A percentile compares a stretch with the other conserved stretches of the same genome.
These are phyloP conservation scores for Wiebesia pumilae DNA, from an alignment of 1,140 invertebrate species.

Conservation along the genomic window DNA sequence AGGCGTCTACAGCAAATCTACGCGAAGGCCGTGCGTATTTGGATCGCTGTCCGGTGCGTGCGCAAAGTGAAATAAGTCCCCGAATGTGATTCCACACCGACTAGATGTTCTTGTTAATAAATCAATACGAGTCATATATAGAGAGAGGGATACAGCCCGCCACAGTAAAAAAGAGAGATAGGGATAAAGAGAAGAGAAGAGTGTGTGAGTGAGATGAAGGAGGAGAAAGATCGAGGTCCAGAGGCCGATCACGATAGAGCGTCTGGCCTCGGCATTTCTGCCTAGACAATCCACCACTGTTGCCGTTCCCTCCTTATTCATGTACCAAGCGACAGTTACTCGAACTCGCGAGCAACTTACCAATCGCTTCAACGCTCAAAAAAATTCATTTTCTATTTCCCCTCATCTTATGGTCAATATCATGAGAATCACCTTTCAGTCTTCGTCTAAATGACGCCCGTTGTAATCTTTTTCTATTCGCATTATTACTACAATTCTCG, in stretches of 20 bases:
- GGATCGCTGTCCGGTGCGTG: not conserved
- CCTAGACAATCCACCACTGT: conserved; percentile 32
- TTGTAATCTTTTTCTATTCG: too few species aligned
- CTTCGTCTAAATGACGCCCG: too few species aligned
- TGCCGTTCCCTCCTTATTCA: conserved; percentile 61
- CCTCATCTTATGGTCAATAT: too few species aligned
- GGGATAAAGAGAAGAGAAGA: not conserved
- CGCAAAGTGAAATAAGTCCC: conserved; percentile 64
- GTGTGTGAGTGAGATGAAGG: not conserved
- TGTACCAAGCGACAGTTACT: conserved; percentile 45
- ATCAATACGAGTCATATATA: conserved; percentile 62
- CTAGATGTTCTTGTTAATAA: conserved; percentile 77
- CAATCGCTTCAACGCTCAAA: not conserved
- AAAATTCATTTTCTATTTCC: not conserved
- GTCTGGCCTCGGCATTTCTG: conserved; percentile 64
- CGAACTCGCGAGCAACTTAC: not conserved
- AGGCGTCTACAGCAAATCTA: not conserved
- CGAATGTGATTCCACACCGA: conserved; percentile 61
- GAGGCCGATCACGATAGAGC: not conserved
- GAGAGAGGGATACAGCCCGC: not conserved
- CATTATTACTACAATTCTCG: too few species aligned
- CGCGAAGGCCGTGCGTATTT: conserved; percentile 29
- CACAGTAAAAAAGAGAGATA: conserved; percentile 2
- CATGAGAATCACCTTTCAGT: too few species aligned
- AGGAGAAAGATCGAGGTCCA: not conserved